phyloP scores from a whole-genome alignment of 2,113 vertebrate genomes.

The Catagonus wagneri region DNA sequence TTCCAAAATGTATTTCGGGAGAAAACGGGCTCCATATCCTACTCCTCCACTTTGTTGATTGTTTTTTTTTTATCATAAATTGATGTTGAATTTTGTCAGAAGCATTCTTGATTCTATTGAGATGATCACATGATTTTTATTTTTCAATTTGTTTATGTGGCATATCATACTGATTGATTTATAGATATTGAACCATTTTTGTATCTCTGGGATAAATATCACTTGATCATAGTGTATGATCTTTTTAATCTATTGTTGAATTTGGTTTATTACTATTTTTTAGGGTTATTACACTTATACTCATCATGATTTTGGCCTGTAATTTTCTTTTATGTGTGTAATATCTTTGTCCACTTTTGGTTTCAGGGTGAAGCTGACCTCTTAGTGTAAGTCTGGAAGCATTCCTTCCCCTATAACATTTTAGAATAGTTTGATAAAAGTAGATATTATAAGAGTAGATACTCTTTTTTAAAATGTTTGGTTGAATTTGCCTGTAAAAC shows the following conservation, averaged over 20 bases:
- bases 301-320: neutral
- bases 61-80: neutral
- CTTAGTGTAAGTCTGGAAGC: neutral
- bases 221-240: neutral
- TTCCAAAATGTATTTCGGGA: too few relatives aligned
- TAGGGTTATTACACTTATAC: neutral
- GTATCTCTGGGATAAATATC: neutral
- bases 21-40: too few relatives aligned
- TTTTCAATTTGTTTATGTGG: neutral
- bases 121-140: neutral
- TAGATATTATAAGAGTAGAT: too few relatives aligned
- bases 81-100: too few relatives aligned
- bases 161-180: neutral
- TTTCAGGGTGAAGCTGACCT: neutral
- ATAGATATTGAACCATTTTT: neutral
- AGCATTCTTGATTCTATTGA: neutral
- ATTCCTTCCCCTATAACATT: neutral
- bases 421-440: neutral
- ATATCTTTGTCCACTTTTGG: neutral
- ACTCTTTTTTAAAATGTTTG: neutral
- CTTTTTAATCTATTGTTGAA: neutral
- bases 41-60: neutral
- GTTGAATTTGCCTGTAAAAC: neutral
- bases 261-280: neutral
- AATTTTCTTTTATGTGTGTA: neutral